A percentile compares a stretch with the other conserved stretches of the same genome.
Evolutionary conservation across 2,888 invertebrate genomes (phyloP).

Genomic region (Abscondita cerata): DNA sequence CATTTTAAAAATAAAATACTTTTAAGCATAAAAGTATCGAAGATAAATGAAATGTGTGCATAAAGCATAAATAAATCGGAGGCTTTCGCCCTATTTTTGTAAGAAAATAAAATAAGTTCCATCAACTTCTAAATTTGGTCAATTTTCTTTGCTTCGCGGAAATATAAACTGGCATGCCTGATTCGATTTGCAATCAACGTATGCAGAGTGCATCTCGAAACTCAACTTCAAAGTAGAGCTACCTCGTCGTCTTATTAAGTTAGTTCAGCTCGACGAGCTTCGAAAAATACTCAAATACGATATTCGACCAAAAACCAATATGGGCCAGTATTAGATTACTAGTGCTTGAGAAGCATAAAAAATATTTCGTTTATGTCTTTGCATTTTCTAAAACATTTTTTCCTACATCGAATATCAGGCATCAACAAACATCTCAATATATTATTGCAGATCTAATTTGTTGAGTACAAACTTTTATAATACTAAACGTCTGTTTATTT

Average conservation of each 20-base stretch:
- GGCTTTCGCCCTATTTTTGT: not conserved
- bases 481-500: no score
- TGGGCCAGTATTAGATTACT: constrained; percentile 24
- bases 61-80: no score
- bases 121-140: constrained; percentile 46
- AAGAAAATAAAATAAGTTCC: constrained; percentile 18
- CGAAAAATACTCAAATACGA: constrained; percentile 47
- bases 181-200: constrained; percentile 56
- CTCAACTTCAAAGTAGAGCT: constrained; percentile 47
- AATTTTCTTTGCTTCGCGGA: constrained; percentile 50
- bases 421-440: not conserved
- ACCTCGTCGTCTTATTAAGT: constrained; percentile 46
- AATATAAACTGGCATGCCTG: constrained; percentile 53
- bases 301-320: constrained; percentile 41
- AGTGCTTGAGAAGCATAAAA: constrained; percentile 14
- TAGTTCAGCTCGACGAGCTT: constrained; percentile 45
- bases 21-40: no score
- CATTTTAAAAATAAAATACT: no score
- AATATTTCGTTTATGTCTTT: constrained; percentile 17
- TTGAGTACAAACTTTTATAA: not conserved
- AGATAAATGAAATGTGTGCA: no score
- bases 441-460: not conserved
- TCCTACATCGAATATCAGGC: not conserved
- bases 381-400: constrained; percentile 3
- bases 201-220: constrained; percentile 49